Conservation (phyloP, 2,888 invertebrate species). For the Ectropis crepuscularia region DNA sequence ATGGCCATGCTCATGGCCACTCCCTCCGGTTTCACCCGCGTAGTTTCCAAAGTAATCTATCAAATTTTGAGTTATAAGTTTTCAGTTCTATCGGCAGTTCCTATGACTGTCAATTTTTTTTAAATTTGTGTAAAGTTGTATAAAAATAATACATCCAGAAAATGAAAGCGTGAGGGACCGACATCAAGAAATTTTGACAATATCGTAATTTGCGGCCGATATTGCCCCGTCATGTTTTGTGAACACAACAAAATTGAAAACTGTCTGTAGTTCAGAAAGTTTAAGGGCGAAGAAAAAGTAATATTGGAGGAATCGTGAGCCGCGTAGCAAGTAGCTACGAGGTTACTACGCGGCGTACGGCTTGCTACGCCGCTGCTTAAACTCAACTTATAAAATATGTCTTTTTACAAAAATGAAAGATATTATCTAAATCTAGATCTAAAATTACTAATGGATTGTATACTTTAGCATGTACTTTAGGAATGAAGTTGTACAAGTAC, state of each 20-base stretch:
- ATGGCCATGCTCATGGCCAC: too few species aligned
- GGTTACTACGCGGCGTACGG: constrained; percentile 46
- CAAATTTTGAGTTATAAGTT: too few species aligned
- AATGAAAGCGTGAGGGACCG: not conserved
- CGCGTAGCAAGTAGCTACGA: constrained; percentile 60
- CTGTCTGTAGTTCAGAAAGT: constrained; percentile 47
- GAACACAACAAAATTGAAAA: constrained; percentile 41
- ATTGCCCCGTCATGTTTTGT: constrained; percentile 31
- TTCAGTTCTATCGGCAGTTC: too few species aligned
- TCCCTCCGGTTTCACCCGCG: too few species aligned
- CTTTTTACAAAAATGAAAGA: not conserved
- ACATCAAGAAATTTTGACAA: constrained; percentile 20
- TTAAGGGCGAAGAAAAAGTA: constrained; percentile 60
- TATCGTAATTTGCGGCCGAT: constrained; percentile 21
- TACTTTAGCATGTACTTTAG: too few species aligned
- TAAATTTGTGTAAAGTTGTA: too few species aligned
- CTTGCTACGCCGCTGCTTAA: constrained; percentile 39
- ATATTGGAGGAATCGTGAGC: constrained; percentile 60
- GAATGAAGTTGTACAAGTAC: too few species aligned
- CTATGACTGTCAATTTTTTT: too few species aligned
- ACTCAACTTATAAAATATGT: not conserved
- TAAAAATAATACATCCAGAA: not conserved
- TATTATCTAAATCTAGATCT: too few species aligned
- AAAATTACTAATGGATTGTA: too few species aligned
- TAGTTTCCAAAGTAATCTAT: too few species aligned